Evolutionary conservation across 1,140 invertebrate genomes (phyloP), one percentile per base, ranked within the genome.

Genomic region (Trichonephila clavipes): DNA sequence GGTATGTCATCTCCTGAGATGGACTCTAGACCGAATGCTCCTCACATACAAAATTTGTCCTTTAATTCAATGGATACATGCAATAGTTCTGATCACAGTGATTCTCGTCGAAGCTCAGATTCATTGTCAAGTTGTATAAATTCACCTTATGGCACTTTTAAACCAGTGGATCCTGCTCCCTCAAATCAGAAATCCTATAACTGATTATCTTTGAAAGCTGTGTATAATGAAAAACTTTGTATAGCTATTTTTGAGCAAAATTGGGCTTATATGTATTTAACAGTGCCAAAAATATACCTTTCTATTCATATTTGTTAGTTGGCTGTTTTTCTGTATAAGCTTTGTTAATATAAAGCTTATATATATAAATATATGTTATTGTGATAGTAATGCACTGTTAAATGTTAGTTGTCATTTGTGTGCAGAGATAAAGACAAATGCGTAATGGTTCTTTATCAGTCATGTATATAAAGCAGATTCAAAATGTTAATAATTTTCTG

Each of bases 21-120:
- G 19, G 92, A 93, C 12, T 83, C 81, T 6, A 66, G 88, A n/a
- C 61, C 61, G 4, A 89, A 59, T 51, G 64, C 87, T 21, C 77
- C 87, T 24, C 93, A 94, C 58, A 90, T 94, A 21, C 93, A 94
- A 69, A 94, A 94, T n/a, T 85, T 94, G 19, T 90, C 87, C 28
- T 94, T 94, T 44, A 94, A 89, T 85, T 94, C 93, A 6, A 94
- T 94, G 93, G 93, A 94, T 61, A 90, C 93, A n/a, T 94, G 93
- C 51, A 93, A 92, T 64, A 91, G 88, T 34, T 90, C 93, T 40
- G 89, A 91, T 77, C 88, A 90, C 16, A 91, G 61, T 51, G 94
- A 91, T 77, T 69, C 87, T 86, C 83, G 58, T 28, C n/a, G 83
- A 14, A 77, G 69, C 18, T 69, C 88, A 3, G 89, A 91, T 81